These are phyloP conservation scores for Cryptomyrus ogoouensis DNA, from an alignment of 2,113 vertebrate genomes.

Conservation along the genomic window DNA sequence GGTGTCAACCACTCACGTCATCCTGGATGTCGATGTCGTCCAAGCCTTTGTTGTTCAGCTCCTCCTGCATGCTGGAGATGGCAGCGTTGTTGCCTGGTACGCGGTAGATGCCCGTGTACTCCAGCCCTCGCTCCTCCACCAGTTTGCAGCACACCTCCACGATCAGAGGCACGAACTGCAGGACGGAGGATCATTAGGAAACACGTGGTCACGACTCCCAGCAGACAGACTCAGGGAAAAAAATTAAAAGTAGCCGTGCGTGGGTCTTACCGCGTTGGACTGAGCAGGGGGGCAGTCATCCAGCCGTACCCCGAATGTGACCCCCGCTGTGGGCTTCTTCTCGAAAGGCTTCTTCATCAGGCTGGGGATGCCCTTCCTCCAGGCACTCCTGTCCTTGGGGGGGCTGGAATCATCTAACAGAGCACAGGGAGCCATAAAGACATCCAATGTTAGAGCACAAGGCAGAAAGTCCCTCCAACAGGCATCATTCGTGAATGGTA, in stretches of 20 bases:
- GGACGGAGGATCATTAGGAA: neutral
- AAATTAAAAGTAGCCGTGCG: no score
- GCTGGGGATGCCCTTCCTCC: conserved; percentile 88
- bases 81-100: conserved; percentile 96
- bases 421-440: neutral
- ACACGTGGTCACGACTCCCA: neutral
- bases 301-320: conserved; percentile 88
- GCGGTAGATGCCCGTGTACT: conserved; percentile 96
- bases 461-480: neutral
- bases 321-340: conserved; percentile 75
- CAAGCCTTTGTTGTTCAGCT: conserved; percentile 85
- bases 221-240: neutral
- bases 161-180: conserved; percentile 91
- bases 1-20: conserved; percentile 69
- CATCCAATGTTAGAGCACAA: neutral
- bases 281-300: conserved; percentile 92
- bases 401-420: conserved; percentile 85
- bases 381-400: conserved; percentile 86
- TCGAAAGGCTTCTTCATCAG: conserved; percentile 93
- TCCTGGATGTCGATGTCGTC: conserved; percentile 84
- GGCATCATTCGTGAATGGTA: neutral
- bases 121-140: conserved; percentile 92
- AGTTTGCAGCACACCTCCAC: conserved; percentile 96
- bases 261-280: conserved; percentile 74
- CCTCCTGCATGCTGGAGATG: conserved; percentile 96